Base-by-base conservation (phyloP, 2,888 invertebrate genomes). In the Athalia cordata region DNA sequence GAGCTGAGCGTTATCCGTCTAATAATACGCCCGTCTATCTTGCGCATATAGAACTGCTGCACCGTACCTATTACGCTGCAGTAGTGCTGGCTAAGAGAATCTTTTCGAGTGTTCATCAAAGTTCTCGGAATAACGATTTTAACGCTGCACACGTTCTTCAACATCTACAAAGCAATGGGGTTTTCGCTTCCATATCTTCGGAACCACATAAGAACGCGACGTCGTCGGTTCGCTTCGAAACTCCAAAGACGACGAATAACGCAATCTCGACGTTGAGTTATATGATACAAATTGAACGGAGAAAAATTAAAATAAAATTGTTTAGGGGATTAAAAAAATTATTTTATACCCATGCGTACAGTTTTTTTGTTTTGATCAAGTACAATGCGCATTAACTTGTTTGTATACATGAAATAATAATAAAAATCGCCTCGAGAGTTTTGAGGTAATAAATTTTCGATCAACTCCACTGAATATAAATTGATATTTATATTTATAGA, bases 21-120 rank as follows among this genome's bases (percentile, higher is more conserved):
- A 65, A 67, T 67, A 67, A 67, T 67, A 67, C 67, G 52, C 70
- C 55, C 70, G 55, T 72, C 72, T 72, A 70, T 70, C 70, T 59
- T 59, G 43, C 57, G 72, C 72, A 8, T 57, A 59, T 57, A 50
- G 59, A 13, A 47, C n/a, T 7, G 55, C 55, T 9, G 11, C 11
- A 11, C 55, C 55, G 55, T 5, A 29, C 29, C 29, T 29, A 29
- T 29, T 29, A 29, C 29, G 29, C 29, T 29, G 29, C 29, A 52
- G 52, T 9, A 43, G 47, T 52, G n/a, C 52, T 5, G 67, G 52
- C 68, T 68, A 68, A 68, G 68, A 68, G 52, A 68, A 68, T 68
- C 57, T 72, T 57, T 55, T 72, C 62, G 13, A 72, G 59, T 72
- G 59, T 72, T 72, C 72, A 57, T 72, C 59, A 72, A 29, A 29